Conservation (phyloP, 1,140 invertebrate species). For the Papilio xuthus region DNA sequence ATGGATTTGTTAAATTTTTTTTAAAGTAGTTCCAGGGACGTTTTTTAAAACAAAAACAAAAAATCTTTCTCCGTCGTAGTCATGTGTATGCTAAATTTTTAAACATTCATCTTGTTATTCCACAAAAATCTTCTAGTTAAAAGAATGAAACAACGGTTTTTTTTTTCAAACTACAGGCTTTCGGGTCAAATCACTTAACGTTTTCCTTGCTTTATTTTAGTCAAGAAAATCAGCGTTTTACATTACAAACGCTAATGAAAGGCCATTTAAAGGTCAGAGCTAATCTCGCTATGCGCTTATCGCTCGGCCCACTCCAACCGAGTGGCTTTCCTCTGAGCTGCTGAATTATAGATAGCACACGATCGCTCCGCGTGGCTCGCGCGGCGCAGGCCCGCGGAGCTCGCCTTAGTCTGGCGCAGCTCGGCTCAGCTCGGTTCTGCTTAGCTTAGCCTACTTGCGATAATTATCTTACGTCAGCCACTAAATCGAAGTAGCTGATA, state of each 20-base stretch:
- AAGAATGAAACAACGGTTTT: not conserved
- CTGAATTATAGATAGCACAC: slow-evolving; percentile 35
- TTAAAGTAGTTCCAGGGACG: not conserved
- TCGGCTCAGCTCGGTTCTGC: not conserved
- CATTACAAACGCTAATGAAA: slow-evolving; percentile 17
- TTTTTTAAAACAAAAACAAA: not conserved
- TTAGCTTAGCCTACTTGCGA: not conserved
- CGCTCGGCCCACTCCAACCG: slow-evolving; percentile 11
- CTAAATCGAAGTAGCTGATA: not conserved
- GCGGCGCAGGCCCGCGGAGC: not conserved
- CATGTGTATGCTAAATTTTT: not conserved
- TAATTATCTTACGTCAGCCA: not conserved
- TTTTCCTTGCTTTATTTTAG: not conserved
- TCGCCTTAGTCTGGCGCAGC: not conserved
- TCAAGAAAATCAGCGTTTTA: slow-evolving; percentile 1
- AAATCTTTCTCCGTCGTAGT: not conserved
- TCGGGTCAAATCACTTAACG: not conserved
- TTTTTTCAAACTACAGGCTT: not conserved
- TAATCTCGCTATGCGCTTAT: slow-evolving; percentile 31
- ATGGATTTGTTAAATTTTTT: too few species aligned
- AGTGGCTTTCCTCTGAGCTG: slow-evolving; percentile 31
- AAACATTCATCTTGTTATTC: not conserved
- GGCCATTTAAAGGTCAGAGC: slow-evolving; percentile 21
- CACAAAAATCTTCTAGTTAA: not conserved
- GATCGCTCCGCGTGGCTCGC: not conserved